These are phyloP conservation scores for Hirtodrosophila cameraria DNA, from an alignment of 2,888 invertebrate species.

Conservation along the genomic window DNA sequence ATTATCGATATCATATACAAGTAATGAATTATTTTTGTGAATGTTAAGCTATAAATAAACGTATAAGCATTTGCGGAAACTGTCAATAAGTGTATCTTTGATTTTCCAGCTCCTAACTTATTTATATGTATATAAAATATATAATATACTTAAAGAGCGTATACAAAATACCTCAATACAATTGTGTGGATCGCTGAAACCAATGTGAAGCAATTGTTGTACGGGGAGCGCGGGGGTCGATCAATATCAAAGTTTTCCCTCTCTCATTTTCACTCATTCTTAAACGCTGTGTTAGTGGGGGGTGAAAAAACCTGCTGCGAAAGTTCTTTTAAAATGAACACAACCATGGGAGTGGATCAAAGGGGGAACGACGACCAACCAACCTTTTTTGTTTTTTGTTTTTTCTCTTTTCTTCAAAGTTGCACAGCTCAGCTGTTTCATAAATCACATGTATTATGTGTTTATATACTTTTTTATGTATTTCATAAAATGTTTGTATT, in stretches of 20 bases:
- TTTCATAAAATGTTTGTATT: not conserved
- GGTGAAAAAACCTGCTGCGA: slow-evolving; percentile 14
- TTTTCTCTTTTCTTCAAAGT: not conserved
- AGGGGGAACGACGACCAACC: slow-evolving; percentile 47
- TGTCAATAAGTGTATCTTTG: too few relatives aligned
- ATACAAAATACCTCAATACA: slow-evolving; percentile 67
- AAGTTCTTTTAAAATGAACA: slow-evolving; percentile 4
- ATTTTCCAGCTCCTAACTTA: too few relatives aligned
- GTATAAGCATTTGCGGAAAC: too few relatives aligned
- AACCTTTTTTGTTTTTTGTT: slow-evolving; percentile 31
- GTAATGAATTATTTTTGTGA: too few relatives aligned
- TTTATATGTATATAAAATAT: not conserved
- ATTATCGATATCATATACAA: too few relatives aligned
- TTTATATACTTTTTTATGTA: slow-evolving; percentile 23
- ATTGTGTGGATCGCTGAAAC: slow-evolving; percentile 67
- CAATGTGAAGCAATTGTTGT: slow-evolving; percentile 71
- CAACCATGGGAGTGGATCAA: slow-evolving; percentile 19
- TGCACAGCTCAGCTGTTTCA: slow-evolving; percentile 15
- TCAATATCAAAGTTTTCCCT: slow-evolving; percentile 23
- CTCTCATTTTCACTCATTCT: slow-evolving; percentile 23
- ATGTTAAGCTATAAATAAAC: too few relatives aligned
- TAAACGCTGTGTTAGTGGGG: slow-evolving; percentile 43
- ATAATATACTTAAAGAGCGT: too few relatives aligned
- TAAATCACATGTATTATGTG: slow-evolving; percentile 19
- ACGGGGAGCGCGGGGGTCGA: slow-evolving; percentile 26